Evolutionary conservation across 2,888 invertebrate genomes (phyloP).

Genomic region (Parnassius apollo): DNA sequence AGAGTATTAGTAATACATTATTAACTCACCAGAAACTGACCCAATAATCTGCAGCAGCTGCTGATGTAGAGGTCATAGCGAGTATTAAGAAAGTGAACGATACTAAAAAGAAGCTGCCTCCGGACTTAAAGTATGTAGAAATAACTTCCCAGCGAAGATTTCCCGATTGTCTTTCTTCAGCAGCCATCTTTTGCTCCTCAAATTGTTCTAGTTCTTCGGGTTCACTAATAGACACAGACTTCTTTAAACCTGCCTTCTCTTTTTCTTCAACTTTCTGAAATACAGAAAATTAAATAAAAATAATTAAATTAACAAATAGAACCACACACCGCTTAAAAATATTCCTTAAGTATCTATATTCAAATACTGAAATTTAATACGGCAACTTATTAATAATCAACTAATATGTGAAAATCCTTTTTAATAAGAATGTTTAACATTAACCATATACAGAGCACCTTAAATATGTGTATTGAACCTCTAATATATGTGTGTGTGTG

Average conservation of each 20-base stretch:
- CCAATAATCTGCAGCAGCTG: constrained; percentile 85
- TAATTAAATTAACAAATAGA: no score
- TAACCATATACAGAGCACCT: no score
- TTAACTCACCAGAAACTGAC: constrained; percentile 83
- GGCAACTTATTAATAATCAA: no score
- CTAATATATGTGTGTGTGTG: no score
- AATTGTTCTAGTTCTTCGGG: constrained; percentile 54
- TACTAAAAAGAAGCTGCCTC: constrained; percentile 57
- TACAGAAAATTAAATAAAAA: constrained; percentile 1
- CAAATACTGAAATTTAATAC: no score
- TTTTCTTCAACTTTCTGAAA: constrained; percentile 47
- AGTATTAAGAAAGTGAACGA: constrained; percentile 50
- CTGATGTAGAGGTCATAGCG: constrained; percentile 80
- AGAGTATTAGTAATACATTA: no score
- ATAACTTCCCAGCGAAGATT: constrained; percentile 66
- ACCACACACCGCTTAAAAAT: no score
- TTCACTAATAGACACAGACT: constrained; percentile 43
- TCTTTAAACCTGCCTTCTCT: constrained; percentile 39
- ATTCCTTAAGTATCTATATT: no score
- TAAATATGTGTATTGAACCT: no score
- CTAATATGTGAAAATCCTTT: no score
- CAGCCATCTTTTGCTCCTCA: constrained; percentile 61
- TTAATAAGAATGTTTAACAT: no score
- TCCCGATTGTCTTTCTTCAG: constrained; percentile 66
- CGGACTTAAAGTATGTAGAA: constrained; percentile 59